Evolutionary conservation across 2,797 vertebrate genomes (phyloP).

Genomic region (Pteronotus mesoamericanus): DNA sequence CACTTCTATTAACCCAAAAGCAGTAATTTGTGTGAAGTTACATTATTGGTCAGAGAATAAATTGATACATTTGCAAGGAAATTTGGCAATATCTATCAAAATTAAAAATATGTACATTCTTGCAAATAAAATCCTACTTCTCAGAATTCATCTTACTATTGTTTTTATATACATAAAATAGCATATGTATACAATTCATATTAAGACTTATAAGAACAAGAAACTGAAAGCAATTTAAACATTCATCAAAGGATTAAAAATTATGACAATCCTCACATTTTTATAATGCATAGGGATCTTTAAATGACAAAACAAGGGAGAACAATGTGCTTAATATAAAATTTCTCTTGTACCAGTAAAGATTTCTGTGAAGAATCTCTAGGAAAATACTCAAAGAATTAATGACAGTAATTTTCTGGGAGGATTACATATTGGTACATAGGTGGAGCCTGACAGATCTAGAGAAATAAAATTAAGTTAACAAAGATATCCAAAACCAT

Average conservation of each 20-base stretch:
- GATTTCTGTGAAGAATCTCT: neutral
- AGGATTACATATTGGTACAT: neutral
- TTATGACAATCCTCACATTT: neutral
- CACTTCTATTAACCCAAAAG: neutral
- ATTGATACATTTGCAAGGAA: neutral
- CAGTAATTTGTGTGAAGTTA: neutral
- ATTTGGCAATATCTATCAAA: neutral
- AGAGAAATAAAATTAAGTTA: neutral
- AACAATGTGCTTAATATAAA: neutral
- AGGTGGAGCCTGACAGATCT: neutral
- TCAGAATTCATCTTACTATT: neutral
- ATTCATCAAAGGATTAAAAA: neutral
- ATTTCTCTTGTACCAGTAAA: neutral
- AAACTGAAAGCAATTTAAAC: neutral
- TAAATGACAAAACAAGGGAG: neutral
- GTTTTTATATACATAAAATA: neutral
- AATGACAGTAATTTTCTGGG: neutral
- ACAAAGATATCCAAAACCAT: neutral
- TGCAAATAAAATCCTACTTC: neutral
- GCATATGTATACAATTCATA: neutral
- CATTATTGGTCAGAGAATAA: neutral
- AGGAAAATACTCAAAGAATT: neutral
- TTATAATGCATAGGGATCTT: neutral
- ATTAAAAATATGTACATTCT: neutral
- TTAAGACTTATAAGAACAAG: neutral